These are phyloP conservation scores for Phalacrocorax brasilianus DNA, from an alignment of 2,113 vertebrate species.

Conservation along the genomic window DNA sequence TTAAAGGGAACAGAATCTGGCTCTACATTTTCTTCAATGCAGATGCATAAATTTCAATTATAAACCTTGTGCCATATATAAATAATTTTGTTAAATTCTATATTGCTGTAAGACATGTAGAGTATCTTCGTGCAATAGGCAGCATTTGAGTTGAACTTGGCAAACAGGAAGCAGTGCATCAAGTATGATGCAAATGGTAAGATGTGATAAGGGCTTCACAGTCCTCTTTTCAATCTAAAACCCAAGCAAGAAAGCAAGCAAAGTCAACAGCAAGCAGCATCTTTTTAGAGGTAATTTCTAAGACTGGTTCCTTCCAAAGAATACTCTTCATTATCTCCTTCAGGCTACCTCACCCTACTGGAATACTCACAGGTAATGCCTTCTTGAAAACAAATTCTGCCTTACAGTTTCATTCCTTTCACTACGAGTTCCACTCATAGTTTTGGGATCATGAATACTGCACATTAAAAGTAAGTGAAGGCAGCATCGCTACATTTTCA, in stretches of 20 bases:
- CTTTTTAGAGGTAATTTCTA: background rate
- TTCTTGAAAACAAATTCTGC: background rate
- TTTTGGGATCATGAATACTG: background rate
- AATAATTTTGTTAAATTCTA: background rate
- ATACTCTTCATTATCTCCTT: background rate
- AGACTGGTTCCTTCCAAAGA: background rate
- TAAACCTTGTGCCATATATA: background rate
- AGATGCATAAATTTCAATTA: background rate
- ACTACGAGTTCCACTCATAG: accelerated
- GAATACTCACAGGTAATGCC: background rate
- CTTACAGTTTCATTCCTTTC: background rate
- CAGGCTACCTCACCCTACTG: background rate
- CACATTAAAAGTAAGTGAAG: background rate
- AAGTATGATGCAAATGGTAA: background rate
- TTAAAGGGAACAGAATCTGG: background rate
- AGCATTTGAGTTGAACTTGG: background rate
- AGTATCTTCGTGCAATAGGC: background rate
- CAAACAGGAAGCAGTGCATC: background rate
- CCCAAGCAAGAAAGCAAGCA: background rate
- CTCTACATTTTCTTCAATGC: background rate
- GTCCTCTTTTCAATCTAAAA: background rate
- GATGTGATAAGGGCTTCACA: background rate
- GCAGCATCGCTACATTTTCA: background rate
- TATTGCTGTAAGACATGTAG: background rate
- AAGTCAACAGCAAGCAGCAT: background rate